Evolutionary conservation across 2,797 vertebrate genomes (phyloP).

Genomic region (Pseudocheirus occidentalis): DNA sequence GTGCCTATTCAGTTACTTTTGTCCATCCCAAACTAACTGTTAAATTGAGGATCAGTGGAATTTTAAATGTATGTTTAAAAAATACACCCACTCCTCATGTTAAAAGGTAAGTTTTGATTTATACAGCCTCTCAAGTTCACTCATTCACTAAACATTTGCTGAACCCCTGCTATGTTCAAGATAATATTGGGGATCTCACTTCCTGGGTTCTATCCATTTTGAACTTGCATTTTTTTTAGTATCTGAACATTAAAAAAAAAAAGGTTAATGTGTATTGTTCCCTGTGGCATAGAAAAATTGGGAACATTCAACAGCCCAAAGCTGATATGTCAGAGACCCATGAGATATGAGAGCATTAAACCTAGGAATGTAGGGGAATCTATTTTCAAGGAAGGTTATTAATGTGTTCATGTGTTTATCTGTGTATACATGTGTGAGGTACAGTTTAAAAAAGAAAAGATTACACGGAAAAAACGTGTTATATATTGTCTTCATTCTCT

Average conservation of each 20-base stretch:
- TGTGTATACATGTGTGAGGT: accelerated
- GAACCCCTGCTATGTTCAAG: neutral
- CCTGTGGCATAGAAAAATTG: neutral
- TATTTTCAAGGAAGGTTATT: neutral
- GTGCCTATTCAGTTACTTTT: neutral
- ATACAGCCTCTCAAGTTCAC: neutral
- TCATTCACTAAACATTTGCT: neutral
- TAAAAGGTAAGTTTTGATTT: neutral
- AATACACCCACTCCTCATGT: neutral
- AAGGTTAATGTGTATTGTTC: neutral
- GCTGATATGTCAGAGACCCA: neutral
- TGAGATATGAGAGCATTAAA: neutral
- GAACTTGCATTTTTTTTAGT: neutral
- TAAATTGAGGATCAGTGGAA: neutral
- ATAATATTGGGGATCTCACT: neutral
- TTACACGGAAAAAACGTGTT: neutral
- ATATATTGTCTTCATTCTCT: neutral
- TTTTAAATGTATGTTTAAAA: neutral
- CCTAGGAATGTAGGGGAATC: neutral
- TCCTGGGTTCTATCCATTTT: neutral
- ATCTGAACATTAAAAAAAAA: neutral
- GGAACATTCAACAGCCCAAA: neutral
- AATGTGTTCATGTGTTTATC: neutral
- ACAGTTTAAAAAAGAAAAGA: neutral
- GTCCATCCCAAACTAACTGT: neutral